Base-by-base conservation (phyloP, 2,888 invertebrate genomes). In the Chouioia cunea region DNA sequence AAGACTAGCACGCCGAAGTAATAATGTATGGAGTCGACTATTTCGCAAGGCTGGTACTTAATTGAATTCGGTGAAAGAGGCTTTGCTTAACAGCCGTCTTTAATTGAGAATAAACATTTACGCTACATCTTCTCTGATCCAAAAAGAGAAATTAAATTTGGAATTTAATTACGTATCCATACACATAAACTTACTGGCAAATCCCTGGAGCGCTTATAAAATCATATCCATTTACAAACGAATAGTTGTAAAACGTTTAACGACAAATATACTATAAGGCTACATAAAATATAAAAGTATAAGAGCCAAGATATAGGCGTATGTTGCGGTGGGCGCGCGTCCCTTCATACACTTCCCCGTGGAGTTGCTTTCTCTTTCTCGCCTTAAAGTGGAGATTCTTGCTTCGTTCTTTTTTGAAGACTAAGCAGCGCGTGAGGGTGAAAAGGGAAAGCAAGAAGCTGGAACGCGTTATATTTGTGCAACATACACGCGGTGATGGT, bases 341-440 rank as follows among this genome's bases (percentile, higher is more conserved):
- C 73, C 72, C 77, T 81, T 80, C 79, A 80, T 82, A 79, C 78
- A 80, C 80, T 81, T 70, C 76, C 71, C 75, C 57, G 4, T 73
- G 74, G 8, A 58, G 16, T 71, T 59, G 71, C 65, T 68, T 68
- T 68, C 68, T 60, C 65, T 65, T 62, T 60, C 63, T 63, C 54
- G 46, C 48, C n/a, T 23, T 16, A 16, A 22, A 6, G 46, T n/a
- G 53, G 8, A 27, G 8, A 22, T 27, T 57, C 12, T 18, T n/a
- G 16, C 44, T 23, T 46, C 27, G 50, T 16, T 54, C 47, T 70
- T 64, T 62, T 47, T 48, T 69, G 48, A 59, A 16, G 54, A 10
- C 27, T 36, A n/a, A 2, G 47, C 18, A 27, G 2, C 1, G 36
- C 60, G 50, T 16, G 48, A 50, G 64, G 50, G 48, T 15, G 47